These are phyloP conservation scores for Chrysochloris asiatica DNA, from an alignment of 2,113 vertebrate species.

Conservation along the genomic window DNA sequence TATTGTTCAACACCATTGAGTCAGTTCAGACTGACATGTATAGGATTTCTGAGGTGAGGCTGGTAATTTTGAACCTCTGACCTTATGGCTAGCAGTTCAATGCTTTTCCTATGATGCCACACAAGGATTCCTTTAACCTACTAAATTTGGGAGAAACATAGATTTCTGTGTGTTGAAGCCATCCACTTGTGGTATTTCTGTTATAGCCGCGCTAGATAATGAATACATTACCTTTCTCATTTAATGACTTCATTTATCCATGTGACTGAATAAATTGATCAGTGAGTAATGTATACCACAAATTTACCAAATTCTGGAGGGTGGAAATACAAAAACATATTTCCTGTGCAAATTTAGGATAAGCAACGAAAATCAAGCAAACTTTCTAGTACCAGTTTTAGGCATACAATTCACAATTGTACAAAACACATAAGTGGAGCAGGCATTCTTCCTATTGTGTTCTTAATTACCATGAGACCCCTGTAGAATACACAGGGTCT, in stretches of 20 bases:
- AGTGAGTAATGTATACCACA: background rate
- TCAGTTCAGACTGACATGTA: no score
- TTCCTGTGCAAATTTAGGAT: background rate
- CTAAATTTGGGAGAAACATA: no score
- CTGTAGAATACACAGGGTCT: background rate
- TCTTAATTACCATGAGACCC: constrained; percentile 36
- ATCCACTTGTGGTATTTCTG: no score
- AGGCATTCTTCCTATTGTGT: background rate
- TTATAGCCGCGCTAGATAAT: no score
- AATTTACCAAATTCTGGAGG: background rate
- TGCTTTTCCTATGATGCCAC: no score
- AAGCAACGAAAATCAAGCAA: background rate
- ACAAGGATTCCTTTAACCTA: no score
- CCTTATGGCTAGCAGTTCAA: no score
- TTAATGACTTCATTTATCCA: background rate
- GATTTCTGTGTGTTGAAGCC: no score
- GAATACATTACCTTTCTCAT: background rate
- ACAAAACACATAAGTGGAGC: background rate
- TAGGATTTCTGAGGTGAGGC: no score
- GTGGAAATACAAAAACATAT: background rate
- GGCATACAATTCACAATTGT: background rate
- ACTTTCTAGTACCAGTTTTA: background rate
- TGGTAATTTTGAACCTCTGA: no score
- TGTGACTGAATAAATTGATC: background rate
- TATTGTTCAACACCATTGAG: no score